Base-by-base conservation (phyloP, 2,797 vertebrate genomes). In the Myotis daubentonii region DNA sequence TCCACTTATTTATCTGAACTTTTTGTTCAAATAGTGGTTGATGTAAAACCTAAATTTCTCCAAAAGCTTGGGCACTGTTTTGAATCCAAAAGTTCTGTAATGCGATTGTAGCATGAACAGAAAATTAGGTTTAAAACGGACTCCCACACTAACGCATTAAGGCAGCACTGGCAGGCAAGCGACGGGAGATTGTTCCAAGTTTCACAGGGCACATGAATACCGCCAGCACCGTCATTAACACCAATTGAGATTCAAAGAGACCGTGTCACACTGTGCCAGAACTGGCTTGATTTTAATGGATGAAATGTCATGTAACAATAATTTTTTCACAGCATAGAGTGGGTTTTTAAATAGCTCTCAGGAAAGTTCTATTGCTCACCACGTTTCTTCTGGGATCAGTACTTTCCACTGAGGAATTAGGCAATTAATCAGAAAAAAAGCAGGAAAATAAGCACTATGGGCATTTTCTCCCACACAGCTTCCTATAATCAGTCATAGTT, bases 351-450 rank as follows among this genome's bases (percentile, higher is more conserved):
- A 82, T 15, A 47, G 93, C 76, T 94, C 86, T 49, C 66, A 11
- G 90, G 20, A 60, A 85, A 89, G 74, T 62, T 53, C 71, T 12
- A 28, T 8, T 71, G 91, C 65, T 94, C 87, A 62, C 82, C 15
- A 0, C 49, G 75, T 55, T 66, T 62, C 53, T 72, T 84, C 87
- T 41, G 30, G 16, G 5, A 80, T 93, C 87, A 76, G 91, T 78
- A 65, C 85, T 94, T 96, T 78, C 57, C 68, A 86, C 76, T 5
- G 16, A 76, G 49, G n/a, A 92, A 80, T 19, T 71, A 84, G 44
- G 86, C 92, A 94, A 94, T 80, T 97, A 91, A 93, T 22, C 82
- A 91, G 95, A 88, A 79, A 79, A 38, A 93, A 78, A 93, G 92
- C 79, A 85, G 60, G 57, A 93, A 94, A 96, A 76, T 62, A 80